phyloP scores from a whole-genome alignment of 2,113 vertebrate species.

The Pelusios castaneus region DNA sequence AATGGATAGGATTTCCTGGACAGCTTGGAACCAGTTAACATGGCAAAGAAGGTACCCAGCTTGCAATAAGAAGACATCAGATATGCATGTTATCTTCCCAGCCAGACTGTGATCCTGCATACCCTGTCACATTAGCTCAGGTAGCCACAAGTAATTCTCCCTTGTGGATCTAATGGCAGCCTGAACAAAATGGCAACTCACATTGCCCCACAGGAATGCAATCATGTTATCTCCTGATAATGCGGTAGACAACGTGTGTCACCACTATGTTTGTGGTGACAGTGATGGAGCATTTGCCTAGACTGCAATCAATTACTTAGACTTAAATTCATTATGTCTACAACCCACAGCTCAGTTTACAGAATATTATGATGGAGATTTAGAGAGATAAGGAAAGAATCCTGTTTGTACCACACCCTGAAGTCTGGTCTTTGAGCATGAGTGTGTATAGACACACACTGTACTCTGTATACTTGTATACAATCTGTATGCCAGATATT shows the following conservation, averaged over 20 bases:
- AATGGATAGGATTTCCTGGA: neutral
- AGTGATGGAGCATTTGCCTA: constrained; percentile 27
- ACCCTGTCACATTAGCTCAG: neutral
- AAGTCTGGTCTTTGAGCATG: neutral
- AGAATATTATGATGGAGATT: neutral
- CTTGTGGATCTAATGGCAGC: neutral
- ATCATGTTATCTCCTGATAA: constrained; percentile 3
- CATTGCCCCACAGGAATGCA: constrained; percentile 24
- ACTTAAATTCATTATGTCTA: constrained; percentile 50
- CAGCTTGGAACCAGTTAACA: constrained; percentile 35
- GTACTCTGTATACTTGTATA: neutral
- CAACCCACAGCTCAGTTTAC: constrained; percentile 24
- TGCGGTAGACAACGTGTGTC: neutral
- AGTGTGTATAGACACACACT: neutral
- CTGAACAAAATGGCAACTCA: constrained; percentile 1
- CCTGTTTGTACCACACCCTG: neutral
- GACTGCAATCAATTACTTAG: constrained; percentile 26
- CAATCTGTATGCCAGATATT: no score
- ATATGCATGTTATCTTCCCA: neutral
- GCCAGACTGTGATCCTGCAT: neutral
- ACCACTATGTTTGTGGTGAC: constrained; percentile 3
- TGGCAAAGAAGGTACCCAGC: neutral
- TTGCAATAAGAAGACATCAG: neutral
- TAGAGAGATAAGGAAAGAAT: neutral
- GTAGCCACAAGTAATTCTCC: neutral